Evolutionary conservation across 2,113 vertebrate species (phyloP).

Genomic region (Burhinus oedicnemus): DNA sequence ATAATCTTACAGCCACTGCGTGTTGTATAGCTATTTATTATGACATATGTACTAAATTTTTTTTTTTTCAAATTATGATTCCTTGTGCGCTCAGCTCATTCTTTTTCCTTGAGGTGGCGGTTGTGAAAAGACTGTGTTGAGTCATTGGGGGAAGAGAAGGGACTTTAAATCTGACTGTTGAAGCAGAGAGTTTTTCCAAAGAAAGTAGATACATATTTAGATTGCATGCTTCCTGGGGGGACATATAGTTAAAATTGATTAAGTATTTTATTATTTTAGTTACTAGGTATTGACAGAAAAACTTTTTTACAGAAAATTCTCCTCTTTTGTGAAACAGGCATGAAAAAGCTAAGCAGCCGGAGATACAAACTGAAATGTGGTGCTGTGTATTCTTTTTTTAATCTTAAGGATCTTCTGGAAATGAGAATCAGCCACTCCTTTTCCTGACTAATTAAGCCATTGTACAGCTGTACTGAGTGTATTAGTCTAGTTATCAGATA

Average conservation of each 20-base stretch:
- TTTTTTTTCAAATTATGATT: background rate
- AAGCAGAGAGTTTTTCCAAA: background rate
- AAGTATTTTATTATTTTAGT: constrained; percentile 42
- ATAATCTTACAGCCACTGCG: background rate
- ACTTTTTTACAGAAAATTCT: constrained; percentile 8
- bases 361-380: background rate
- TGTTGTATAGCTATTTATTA: background rate
- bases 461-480: background rate
- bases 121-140: constrained; percentile 3
- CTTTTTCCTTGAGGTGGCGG: background rate
- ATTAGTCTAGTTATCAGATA: constrained; percentile 32
- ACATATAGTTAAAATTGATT: background rate
- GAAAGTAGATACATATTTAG: background rate
- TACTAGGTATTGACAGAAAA: constrained; percentile 1
- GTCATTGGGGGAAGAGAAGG: constrained; percentile 11
- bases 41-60: background rate
- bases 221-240: background rate
- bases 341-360: background rate
- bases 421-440: constrained; percentile 16
- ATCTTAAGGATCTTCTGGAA: constrained; percentile 33
- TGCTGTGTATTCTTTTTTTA: background rate
- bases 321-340: background rate
- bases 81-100: background rate
- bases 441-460: constrained; percentile 37
- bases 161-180: background rate